phyloP scores from a whole-genome alignment of 2,113 vertebrate species.

The Lichenostomus cassidix region DNA sequence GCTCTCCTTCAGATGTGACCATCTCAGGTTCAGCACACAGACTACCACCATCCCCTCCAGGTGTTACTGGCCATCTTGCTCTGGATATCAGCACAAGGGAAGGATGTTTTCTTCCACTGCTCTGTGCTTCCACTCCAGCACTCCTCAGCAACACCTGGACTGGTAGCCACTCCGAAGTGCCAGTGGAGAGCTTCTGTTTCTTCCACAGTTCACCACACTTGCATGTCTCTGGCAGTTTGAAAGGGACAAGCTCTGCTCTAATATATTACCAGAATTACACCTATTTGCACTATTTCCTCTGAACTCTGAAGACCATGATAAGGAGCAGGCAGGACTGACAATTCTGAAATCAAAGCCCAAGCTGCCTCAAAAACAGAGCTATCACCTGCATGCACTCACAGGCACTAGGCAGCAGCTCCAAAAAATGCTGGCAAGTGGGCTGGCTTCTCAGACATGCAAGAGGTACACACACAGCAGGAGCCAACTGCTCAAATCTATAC shows the following conservation, averaged over 20 bases:
- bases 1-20: not conserved
- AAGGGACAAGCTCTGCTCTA: not conserved
- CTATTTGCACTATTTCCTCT: not conserved
- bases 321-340: not conserved
- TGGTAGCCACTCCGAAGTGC: not conserved
- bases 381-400: not conserved
- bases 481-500: not conserved
- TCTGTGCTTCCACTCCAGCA: not conserved
- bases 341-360: not conserved
- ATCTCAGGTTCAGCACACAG: not conserved
- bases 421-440: not conserved
- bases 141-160: not conserved
- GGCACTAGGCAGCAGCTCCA: not conserved
- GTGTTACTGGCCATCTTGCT: not conserved
- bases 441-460: not conserved
- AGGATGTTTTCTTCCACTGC: not conserved
- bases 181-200: not conserved
- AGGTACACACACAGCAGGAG: not conserved
- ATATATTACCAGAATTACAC: not conserved
- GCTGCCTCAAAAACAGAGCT: not conserved
- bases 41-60: not conserved
- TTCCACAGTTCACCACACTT: not conserved
- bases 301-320: not conserved
- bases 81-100: not conserved
- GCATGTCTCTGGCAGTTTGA: not conserved